A percentile compares a stretch with the other conserved stretches of the same genome.
Evolutionary conservation across 2,113 vertebrate species (phyloP).

Genomic region (Antigone vipio): DNA sequence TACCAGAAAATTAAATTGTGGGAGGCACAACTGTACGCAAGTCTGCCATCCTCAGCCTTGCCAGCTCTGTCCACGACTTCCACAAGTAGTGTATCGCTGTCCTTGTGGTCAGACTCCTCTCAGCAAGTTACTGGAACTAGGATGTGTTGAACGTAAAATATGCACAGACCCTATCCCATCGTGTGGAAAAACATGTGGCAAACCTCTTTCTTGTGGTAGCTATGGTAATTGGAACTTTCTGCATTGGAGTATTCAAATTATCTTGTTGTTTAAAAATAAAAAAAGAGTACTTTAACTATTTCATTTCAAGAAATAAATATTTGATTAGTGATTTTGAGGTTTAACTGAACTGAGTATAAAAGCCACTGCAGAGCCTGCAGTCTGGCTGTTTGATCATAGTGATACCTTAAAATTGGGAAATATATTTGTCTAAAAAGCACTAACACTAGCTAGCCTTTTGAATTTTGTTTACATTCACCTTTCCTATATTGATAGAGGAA

Average conservation of each 20-base stretch:
- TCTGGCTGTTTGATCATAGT: not conserved
- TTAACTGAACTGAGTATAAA: not conserved
- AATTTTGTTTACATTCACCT: not conserved
- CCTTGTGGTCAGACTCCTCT: slow-evolving; percentile 91
- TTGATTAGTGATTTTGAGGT: not conserved
- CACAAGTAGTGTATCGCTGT: slow-evolving; percentile 84
- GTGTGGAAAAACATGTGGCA: slow-evolving; percentile 92
- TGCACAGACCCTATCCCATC: slow-evolving; percentile 93
- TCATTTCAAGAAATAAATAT: not conserved
- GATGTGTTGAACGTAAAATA: slow-evolving; percentile 81
- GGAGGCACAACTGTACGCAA: slow-evolving; percentile 86
- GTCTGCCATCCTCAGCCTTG: slow-evolving; percentile 88
- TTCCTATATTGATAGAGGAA: not conserved
- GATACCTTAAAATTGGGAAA: not conserved
- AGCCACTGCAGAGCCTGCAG: not conserved
- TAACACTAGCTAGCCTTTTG: not conserved
- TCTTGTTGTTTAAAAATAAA: not conserved
- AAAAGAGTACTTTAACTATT: not conserved
- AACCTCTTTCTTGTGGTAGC: slow-evolving; percentile 89
- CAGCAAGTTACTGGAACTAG: slow-evolving; percentile 88
- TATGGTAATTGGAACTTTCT: slow-evolving; percentile 77
- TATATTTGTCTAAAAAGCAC: not conserved
- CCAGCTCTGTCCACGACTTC: slow-evolving; percentile 85
- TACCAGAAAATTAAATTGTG: slow-evolving; percentile 85
- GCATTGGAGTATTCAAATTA: not conserved